Percentiles rank a stretch among this genome's conserved stretches.
Conservation (phyloP, 92 coral and sea anemone species). For the Montipora capitata region DNA sequence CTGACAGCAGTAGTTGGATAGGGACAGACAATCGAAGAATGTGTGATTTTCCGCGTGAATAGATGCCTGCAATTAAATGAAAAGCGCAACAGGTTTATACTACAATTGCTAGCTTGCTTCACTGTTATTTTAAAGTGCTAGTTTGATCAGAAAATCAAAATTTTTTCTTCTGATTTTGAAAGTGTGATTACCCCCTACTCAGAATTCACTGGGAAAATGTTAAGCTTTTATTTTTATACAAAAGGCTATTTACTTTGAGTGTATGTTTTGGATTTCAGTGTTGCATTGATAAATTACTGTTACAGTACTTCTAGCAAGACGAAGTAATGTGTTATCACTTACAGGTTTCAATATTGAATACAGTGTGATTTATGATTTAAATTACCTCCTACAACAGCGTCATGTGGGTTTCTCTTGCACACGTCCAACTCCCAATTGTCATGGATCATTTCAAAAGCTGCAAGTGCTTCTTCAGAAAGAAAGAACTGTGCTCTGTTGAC, state of each 20-base stretch:
- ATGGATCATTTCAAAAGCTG: background rate
- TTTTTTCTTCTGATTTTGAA: too few species aligned
- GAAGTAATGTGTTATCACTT: background rate
- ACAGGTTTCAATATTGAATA: background rate
- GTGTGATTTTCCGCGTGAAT: background rate
- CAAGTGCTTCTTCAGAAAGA: background rate
- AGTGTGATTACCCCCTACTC: too few species aligned
- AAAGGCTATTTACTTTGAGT: too few species aligned
- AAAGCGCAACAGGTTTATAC: background rate
- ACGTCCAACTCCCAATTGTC: background rate
- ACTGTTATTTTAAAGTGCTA: background rate
- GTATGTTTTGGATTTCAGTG: too few species aligned
- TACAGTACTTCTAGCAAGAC: background rate
- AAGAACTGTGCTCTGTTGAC: background rate
- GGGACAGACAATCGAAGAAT: slow-evolving; percentile 1
- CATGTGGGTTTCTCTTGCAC: background rate
- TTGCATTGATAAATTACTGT: too few species aligned
- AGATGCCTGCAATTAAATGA: background rate
- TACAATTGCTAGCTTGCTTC: background rate
- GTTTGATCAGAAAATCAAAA: too few species aligned
- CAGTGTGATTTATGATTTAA: background rate
- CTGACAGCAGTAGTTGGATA: background rate
- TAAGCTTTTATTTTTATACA: too few species aligned
- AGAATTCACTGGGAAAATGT: too few species aligned
- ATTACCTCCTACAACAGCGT: background rate